These are phyloP conservation scores for Cuniculus paca DNA, from an alignment of 2,797 vertebrate species.

Conservation along the genomic window DNA sequence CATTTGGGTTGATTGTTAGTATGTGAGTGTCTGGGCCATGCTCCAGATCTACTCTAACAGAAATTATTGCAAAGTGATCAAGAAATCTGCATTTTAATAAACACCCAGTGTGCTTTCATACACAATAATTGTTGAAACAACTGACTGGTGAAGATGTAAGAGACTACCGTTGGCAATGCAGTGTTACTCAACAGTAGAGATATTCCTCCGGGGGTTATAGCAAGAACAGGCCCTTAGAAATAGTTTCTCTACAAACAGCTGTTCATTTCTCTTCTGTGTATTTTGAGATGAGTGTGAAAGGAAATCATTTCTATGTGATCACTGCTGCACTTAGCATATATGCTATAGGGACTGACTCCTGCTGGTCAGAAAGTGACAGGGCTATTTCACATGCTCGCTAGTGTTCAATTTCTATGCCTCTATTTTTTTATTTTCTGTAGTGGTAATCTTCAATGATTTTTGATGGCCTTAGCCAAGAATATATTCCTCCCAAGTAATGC, in stretches of 20 bases:
- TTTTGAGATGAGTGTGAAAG: background rate
- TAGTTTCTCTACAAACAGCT: background rate
- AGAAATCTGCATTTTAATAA: constrained; percentile 49
- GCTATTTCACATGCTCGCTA: background rate
- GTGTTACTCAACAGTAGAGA: background rate
- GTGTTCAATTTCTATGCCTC: background rate
- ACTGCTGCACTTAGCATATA: background rate
- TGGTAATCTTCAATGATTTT: background rate
- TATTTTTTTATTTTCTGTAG: background rate
- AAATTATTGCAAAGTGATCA: background rate
- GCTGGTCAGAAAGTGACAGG: background rate
- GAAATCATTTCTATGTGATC: background rate
- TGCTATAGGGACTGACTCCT: background rate
- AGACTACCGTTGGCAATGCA: background rate
- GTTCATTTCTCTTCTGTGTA: constrained; percentile 16
- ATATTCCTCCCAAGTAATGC: background rate
- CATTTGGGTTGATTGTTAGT: background rate
- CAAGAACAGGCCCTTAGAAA: background rate
- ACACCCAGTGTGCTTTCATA: background rate
- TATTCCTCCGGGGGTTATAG: background rate
- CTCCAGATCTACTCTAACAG: background rate
- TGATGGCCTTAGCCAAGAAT: background rate
- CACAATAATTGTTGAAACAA: background rate
- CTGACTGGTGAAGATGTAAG: background rate
- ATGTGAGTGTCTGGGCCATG: background rate